A percentile compares a stretch with the other conserved stretches of the same genome.
These are phyloP conservation scores for Bradypodion ventrale DNA, from an alignment of 2,797 vertebrate genomes.

Conservation along the genomic window DNA sequence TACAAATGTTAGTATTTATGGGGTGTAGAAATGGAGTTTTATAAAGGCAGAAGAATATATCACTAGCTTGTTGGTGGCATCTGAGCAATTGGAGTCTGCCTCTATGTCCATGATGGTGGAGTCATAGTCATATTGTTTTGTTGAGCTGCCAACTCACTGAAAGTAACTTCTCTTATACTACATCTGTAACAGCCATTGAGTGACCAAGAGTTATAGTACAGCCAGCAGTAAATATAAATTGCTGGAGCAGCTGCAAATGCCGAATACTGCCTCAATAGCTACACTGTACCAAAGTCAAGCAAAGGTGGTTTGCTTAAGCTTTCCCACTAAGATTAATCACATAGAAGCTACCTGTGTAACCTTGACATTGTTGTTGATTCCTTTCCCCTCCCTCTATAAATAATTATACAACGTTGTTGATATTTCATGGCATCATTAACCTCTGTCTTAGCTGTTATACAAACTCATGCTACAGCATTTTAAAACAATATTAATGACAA, in stretches of 20 bases:
- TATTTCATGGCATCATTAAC: constrained; percentile 15
- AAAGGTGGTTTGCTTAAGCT: constrained; percentile 20
- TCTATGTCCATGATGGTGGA: neutral
- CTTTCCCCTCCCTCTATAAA: neutral
- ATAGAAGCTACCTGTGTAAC: neutral
- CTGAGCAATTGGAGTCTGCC: neutral
- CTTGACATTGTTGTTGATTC: neutral
- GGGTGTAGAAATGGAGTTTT: neutral
- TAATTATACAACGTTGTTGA: neutral
- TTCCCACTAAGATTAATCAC: neutral
- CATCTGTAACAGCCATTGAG: constrained; percentile 27
- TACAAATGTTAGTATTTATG: neutral
- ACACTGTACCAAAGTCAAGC: constrained; percentile 13
- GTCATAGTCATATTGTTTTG: neutral
- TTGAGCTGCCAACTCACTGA: constrained; percentile 23
- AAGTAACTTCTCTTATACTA: constrained; percentile 24
- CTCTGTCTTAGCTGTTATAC: neutral
- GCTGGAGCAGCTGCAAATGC: constrained; percentile 6
- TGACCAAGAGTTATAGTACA: neutral
- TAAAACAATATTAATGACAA: neutral
- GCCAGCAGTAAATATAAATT: constrained; percentile 32
- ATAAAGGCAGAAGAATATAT: neutral
- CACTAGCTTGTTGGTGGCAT: neutral
- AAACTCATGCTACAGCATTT: neutral
- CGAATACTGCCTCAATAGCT: constrained; percentile 7